Evolutionary conservation across 2,797 vertebrate genomes (phyloP), one percentile per base, ranked within the genome.

Genomic region (Liasis olivaceus): DNA sequence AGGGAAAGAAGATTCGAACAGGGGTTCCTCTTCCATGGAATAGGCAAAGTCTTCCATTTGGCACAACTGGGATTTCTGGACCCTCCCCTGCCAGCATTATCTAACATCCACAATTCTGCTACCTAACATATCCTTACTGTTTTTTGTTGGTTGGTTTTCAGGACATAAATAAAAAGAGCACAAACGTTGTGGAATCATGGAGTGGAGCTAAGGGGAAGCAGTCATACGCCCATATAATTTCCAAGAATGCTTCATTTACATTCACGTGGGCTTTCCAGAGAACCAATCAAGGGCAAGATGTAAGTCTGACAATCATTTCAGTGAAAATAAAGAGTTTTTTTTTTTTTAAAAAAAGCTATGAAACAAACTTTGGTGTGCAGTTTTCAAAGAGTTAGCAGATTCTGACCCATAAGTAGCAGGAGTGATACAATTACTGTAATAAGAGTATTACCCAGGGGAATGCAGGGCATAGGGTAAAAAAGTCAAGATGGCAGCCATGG

Each of bases 241-340:
- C 98, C 84, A 98, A 99, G 97, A 99, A 99, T 2, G 98, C 98
- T 94, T 98, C 99, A 0, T 98, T 99, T 69, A 99, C 98, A 0
- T 99, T 99, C 96, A 99, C 99, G 0, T 99, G 99, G 99, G 99
- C 99, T 59, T 99, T 99, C 96, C 99, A 99, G 97, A 98, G 99
- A 96, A 99, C 99, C 66, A 99, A 98, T 11, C 98, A 98, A 87
- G 98, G 98, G 11, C 98, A 98, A 94, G 98, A 99, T 93, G 99
- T 99, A 97, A 98, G 98, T 98, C 95, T 1, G 81, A 13, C 17
- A 14, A 62, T 4, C 22, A 42, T 59, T 59, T 77, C 22, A 56
- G 15, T 77, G n/a, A 31, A 72, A 66, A 85, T n/a, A 20, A 90
- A n/a, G 22, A 90, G 26, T 28, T 24, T 1, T 13, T 22, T 85